phyloP scores from a whole-genome alignment of 2,888 invertebrate genomes.

The Clusia tigrina region DNA sequence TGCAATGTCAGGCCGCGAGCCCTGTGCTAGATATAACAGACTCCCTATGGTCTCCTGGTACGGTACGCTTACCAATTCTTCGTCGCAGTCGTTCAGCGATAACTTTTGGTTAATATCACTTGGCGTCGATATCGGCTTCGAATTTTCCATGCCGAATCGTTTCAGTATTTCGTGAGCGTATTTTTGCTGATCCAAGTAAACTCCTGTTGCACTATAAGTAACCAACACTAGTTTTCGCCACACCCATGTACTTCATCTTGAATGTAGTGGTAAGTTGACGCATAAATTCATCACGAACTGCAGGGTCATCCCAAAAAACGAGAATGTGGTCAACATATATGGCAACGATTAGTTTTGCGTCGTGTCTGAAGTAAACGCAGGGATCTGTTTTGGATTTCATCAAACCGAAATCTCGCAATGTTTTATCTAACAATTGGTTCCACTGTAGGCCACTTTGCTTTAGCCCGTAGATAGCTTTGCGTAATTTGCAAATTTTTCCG shows the following conservation, averaged over 20 bases:
- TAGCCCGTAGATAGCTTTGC: too few species aligned
- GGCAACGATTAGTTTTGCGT: too few species aligned
- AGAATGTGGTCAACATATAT: conserved; percentile 14
- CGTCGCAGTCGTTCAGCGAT: conserved; percentile 11
- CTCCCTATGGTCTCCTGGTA: conserved; percentile 39
- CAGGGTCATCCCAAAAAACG: conserved; percentile 1
- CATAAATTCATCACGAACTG: not conserved
- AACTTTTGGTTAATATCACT: conserved; percentile 33
- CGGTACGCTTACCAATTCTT: conserved; percentile 17
- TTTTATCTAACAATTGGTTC: too few species aligned
- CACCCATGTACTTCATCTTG: conserved; percentile 16
- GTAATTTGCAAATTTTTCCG: too few species aligned
- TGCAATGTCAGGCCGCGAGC: conserved; percentile 35
- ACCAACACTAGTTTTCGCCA: conserved; percentile 12
- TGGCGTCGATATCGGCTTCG: conserved; percentile 31
- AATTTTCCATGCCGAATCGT: conserved; percentile 33
- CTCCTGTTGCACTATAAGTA: conserved; percentile 18
- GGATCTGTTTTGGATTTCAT: too few species aligned
- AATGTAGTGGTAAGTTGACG: conserved; percentile 9
- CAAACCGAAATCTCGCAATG: too few species aligned
- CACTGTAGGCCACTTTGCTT: too few species aligned
- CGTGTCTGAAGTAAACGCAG: too few species aligned
- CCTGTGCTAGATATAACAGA: conserved; percentile 34
- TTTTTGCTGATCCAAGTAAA: conserved; percentile 22
- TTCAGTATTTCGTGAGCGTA: conserved; percentile 34